phyloP scores from a whole-genome alignment of 2,113 vertebrate genomes.

The Pelusios castaneus region DNA sequence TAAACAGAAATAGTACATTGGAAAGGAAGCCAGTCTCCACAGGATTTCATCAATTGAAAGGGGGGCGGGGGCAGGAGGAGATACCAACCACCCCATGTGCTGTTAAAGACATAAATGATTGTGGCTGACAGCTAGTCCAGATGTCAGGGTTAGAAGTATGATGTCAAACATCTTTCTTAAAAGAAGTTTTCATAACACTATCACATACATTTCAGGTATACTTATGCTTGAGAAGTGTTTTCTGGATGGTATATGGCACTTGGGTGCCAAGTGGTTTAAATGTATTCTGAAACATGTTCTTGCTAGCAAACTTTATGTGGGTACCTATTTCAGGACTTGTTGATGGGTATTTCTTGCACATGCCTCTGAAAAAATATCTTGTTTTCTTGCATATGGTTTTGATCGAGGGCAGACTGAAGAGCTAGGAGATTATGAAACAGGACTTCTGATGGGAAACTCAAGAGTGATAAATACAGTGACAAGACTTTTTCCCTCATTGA shows the following conservation, averaged over 20 bases:
- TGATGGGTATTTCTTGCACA: neutral
- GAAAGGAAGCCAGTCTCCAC: neutral
- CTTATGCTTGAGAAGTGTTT: accelerated
- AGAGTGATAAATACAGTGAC: neutral
- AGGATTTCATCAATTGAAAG: neutral
- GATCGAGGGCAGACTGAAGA: neutral
- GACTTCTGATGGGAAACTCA: neutral
- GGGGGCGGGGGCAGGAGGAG: too few relatives aligned
- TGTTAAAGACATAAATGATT: neutral
- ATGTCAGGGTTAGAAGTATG: neutral
- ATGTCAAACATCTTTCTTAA: neutral
- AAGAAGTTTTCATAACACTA: accelerated
- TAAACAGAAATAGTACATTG: neutral
- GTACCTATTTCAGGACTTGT: neutral
- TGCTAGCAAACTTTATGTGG: neutral
- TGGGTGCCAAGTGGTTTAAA: neutral
- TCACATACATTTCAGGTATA: accelerated
- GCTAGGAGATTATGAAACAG: neutral
- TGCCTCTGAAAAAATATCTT: neutral
- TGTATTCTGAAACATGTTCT: neutral
- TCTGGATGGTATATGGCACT: accelerated
- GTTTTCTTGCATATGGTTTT: neutral
- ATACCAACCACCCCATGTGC: neutral
- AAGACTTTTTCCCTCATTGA: neutral
- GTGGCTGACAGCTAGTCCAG: neutral